Percentiles rank a stretch among this genome's conserved stretches.
phyloP scores from a whole-genome alignment of 2,888 invertebrate genomes.

The Drosophila greeni region DNA sequence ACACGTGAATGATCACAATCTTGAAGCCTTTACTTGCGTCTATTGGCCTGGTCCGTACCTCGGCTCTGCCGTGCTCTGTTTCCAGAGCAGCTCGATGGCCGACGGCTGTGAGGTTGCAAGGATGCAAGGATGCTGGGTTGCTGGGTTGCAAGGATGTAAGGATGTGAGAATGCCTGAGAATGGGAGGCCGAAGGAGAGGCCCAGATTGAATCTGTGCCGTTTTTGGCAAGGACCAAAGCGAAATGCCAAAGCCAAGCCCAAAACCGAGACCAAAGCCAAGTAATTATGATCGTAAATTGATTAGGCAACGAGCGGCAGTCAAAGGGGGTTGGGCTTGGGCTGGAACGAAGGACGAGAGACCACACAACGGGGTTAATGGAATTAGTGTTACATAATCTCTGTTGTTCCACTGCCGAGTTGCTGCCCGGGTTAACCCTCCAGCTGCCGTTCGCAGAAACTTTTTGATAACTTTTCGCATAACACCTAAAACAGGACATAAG shows the following conservation, averaged over 20 bases:
- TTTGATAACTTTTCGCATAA: conserved; percentile 12
- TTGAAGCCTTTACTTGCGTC: conserved; percentile 59
- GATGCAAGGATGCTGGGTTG: background rate
- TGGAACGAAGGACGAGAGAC: conserved; percentile 15
- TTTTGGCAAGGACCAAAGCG: conserved; percentile 46
- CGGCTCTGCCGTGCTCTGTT: background rate
- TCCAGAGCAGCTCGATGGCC: background rate
- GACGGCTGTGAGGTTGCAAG: background rate
- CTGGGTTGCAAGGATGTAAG: background rate
- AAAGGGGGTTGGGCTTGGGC: background rate
- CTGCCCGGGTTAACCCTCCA: conserved; percentile 9
- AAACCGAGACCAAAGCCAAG: conserved; percentile 51
- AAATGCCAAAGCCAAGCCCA: conserved; percentile 38
- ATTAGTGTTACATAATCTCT: conserved; percentile 42
- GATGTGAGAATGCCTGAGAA: background rate
- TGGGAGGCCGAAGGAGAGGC: conserved; percentile 6
- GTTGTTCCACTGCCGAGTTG: conserved; percentile 12
- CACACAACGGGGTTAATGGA: conserved; percentile 44
- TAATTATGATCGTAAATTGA: conserved; percentile 70
- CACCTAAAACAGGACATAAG: conserved; percentile 7
- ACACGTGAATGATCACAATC: conserved; percentile 75
- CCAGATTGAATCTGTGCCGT: conserved; percentile 53
- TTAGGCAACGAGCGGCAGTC: conserved; percentile 42
- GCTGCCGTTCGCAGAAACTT: background rate
- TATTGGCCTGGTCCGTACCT: conserved; percentile 28